A percentile compares a stretch with the other conserved stretches of the same genome.
phyloP scores from a whole-genome alignment of 2,113 vertebrate species.

The Chlamydotis undulata region DNA sequence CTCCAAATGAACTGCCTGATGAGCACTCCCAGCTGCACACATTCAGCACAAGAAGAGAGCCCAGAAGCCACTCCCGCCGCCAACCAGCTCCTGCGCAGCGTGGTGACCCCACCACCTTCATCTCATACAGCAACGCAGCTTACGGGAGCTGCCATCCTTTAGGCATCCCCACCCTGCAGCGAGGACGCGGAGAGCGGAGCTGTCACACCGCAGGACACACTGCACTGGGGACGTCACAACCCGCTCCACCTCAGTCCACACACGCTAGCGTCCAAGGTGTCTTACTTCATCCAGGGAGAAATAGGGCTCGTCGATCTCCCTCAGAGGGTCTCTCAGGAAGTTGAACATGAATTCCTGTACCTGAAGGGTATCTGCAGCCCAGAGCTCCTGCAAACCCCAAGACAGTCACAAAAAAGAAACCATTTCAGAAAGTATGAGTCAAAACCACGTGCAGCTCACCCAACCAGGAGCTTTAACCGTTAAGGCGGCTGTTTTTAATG shows the following conservation, averaged over 20 bases:
- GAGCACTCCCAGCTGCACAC: not conserved
- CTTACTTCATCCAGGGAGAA: conserved; percentile 91
- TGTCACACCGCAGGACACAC: not conserved
- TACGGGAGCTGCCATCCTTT: not conserved
- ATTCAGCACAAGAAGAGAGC: not conserved
- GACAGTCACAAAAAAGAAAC: not conserved
- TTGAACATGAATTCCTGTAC: conserved; percentile 95
- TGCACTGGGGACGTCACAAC: fast-evolving
- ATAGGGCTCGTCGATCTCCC: conserved; percentile 94
- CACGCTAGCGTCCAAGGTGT: fast-evolving
- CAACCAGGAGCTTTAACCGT: not conserved
- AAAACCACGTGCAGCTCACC: not conserved
- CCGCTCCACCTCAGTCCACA: not conserved
- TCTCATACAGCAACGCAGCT: not conserved
- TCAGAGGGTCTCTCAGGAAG: conserved; percentile 93
- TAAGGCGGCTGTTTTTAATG: not conserved
- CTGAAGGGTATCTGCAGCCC: conserved; percentile 86
- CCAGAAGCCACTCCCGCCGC: not conserved
- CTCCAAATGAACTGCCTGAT: not conserved
- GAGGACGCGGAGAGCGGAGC: not conserved
- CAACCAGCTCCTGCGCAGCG: not conserved
- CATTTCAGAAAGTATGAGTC: not conserved
- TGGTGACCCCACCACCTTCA: not conserved
- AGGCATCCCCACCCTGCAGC: not conserved
- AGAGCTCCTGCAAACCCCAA: conserved; percentile 82